Evolutionary conservation across 1,140 invertebrate species (phyloP), one percentile per base, ranked within the genome.

Genomic region (Probaryconus sp.): DNA sequence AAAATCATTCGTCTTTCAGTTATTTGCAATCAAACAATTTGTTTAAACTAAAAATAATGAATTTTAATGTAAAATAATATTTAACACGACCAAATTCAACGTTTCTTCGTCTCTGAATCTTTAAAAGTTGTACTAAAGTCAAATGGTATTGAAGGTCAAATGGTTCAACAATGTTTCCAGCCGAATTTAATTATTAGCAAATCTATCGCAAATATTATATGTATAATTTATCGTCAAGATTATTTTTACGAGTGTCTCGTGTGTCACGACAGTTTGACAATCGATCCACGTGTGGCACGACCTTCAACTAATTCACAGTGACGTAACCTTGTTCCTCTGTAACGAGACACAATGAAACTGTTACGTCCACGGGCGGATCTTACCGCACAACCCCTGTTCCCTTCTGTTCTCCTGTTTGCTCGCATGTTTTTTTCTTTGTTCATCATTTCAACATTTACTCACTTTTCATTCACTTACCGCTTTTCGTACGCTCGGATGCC

Each of bases 351-450:
- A 74, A 79, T 69, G 60, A 77, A 80, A 77, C 28, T 42, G 35
- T 38, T 48, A 67, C 28, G 42, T 47, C 40, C 45, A 26, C 16
- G 20, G 28, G 51, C 18, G 18, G 17, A 43, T 55, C 38, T 58
- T 69, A 38, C 13, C 24, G 38, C 53, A 21, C 65, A 77, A 82
- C 82, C 78, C 79, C 72, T 76, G 45, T 31, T 14, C 13, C 17
- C 16, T 79, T 81, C 76, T 86, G 79, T 65, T 83, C 83, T 85
- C 85, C 84, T 86, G 81, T 76, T 85, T 67, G 50, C 50, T 61
- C 55, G 79, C 83, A 84, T 85, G 85, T 85, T 86, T 86, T 65
- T 86, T 86, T 86, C 85, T 86, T 86, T 85, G 82, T 86, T 85
- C 79, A 80, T 80, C 77, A 64, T 71, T 81, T 83, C 71, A 76